Evolutionary conservation across 2,797 vertebrate species (phyloP).

Genomic region (Synanceia verrucosa): DNA sequence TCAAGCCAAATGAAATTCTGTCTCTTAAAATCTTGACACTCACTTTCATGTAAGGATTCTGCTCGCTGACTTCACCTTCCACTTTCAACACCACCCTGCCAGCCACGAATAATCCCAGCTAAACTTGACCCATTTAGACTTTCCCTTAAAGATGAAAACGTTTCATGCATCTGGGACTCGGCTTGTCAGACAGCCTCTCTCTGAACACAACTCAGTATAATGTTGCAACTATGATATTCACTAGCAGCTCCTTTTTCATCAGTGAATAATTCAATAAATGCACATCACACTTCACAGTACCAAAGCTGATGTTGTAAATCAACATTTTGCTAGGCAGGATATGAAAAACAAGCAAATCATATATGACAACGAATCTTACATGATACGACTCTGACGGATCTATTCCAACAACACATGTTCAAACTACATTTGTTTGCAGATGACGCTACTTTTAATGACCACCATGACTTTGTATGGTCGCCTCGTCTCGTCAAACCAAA

Average conservation of each 20-base stretch:
- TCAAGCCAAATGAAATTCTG: background rate
- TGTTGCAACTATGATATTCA: background rate
- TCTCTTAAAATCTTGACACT: background rate
- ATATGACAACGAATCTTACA: background rate
- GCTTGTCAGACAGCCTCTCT: conserved; percentile 12
- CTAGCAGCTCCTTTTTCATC: background rate
- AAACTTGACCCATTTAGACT: conserved; percentile 31
- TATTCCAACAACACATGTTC: background rate
- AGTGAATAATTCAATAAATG: background rate
- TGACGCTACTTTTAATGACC: background rate
- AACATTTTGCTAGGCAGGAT: background rate
- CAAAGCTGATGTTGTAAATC: background rate
- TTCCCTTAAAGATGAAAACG: conserved; percentile 27
- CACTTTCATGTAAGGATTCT: background rate
- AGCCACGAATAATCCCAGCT: conserved; percentile 23
- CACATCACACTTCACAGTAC: background rate
- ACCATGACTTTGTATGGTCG: background rate
- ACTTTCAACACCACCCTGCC: conserved; percentile 1
- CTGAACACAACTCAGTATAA: conserved; percentile 1
- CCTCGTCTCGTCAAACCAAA: background rate
- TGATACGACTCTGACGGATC: background rate
- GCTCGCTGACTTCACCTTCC: conserved; percentile 1
- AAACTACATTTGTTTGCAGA: conserved; percentile 24
- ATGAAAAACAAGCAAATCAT: background rate
- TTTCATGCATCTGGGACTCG: conserved; percentile 18